Conservation (phyloP, 2,113 vertebrate species). For the Sporophila hypoxantha region DNA sequence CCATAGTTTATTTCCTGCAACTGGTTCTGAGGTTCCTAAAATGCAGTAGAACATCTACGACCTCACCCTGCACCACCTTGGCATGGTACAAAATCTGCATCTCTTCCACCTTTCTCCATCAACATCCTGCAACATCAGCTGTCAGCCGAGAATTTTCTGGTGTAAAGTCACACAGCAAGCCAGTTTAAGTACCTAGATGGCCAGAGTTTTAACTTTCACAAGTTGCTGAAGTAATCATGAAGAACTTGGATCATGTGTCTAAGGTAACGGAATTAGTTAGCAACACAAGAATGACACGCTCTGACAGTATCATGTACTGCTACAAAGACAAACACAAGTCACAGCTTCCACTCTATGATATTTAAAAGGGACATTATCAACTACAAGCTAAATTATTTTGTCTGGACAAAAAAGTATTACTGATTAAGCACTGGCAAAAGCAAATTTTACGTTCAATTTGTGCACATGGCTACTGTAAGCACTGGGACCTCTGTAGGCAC, state of each 20-base stretch:
- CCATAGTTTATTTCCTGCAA: background rate
- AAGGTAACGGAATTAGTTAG: background rate
- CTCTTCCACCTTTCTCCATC: background rate
- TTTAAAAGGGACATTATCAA: constrained; percentile 34
- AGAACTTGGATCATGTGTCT: background rate
- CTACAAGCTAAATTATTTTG: background rate
- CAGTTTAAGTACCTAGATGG: constrained; percentile 38
- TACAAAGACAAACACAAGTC: background rate
- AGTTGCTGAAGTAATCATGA: background rate
- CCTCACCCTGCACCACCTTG: background rate
- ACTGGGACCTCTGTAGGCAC: background rate
- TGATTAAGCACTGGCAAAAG: background rate
- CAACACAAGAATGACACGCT: background rate
- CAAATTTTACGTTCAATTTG: background rate
- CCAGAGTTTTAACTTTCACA: constrained; percentile 1
- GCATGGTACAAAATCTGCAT: background rate
- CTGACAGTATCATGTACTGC: background rate
- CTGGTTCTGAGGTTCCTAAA: background rate
- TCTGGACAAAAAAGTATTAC: background rate
- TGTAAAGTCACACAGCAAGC: background rate
- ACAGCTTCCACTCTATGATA: background rate
- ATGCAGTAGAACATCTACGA: background rate
- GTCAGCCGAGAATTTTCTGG: background rate
- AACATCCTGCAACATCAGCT: background rate
- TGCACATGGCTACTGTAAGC: background rate